Evolutionary conservation across 2,888 invertebrate genomes (phyloP).

Genomic region (Baronia brevicornis): DNA sequence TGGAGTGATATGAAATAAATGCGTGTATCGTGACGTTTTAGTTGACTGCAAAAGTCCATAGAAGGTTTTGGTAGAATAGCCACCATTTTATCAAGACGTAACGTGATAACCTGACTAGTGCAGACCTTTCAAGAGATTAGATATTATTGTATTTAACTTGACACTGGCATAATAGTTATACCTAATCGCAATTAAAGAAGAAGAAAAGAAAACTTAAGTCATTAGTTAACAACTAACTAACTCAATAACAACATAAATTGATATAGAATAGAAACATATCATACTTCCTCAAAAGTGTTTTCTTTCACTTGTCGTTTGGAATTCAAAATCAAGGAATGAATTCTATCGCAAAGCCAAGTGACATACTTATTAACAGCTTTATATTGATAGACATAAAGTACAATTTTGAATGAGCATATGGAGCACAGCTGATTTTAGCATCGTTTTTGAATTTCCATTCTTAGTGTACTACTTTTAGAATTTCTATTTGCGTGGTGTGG

Average conservation of each 20-base stretch:
- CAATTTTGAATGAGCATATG: slow-evolving; percentile 26
- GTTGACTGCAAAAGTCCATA: no score
- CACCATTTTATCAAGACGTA: no score
- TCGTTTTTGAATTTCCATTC: slow-evolving; percentile 21
- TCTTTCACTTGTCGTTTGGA: slow-evolving; percentile 62
- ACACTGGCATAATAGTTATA: no score
- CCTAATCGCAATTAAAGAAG: no score
- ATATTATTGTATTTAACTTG: no score
- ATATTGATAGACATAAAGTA: slow-evolving; percentile 23
- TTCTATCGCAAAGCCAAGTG: slow-evolving; percentile 31
- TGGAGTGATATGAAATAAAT: no score
- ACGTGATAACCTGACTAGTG: no score
- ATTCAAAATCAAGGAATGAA: slow-evolving; percentile 67
- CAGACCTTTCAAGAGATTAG: no score
- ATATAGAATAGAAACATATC: slow-evolving; percentile 40
- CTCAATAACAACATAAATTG: slow-evolving; percentile 44
- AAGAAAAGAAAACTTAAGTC: no score
- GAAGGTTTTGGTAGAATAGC: no score
- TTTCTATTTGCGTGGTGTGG: slow-evolving; percentile 24
- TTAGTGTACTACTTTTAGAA: slow-evolving; percentile 17
- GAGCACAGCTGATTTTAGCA: slow-evolving; percentile 37
- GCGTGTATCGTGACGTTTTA: no score
- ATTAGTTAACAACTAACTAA: slow-evolving; percentile 28
- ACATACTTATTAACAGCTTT: slow-evolving; percentile 23
- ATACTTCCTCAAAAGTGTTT: slow-evolving; percentile 66